Evolutionary conservation across 2,888 invertebrate species (phyloP), one percentile per base, ranked within the genome.

Genomic region (Ormyrus labotus): DNA sequence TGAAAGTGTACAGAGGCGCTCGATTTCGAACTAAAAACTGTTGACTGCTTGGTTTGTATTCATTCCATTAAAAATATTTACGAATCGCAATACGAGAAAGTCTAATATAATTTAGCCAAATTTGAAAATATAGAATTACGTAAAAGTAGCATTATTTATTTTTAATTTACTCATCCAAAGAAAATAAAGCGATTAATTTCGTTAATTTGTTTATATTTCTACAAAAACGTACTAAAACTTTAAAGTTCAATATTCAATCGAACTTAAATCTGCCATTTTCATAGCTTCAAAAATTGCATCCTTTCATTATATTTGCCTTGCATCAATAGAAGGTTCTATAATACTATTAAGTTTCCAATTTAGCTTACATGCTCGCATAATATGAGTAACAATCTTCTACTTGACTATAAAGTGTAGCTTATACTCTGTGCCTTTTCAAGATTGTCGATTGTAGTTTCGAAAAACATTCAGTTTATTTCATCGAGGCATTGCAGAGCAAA

Each of bases 371-470:
- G 34, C 34, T 34, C 34, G 11, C 61, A 19, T 75, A 60, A 51
- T 48, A 50, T 68, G 57, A 64, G 57, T 64, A 57, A 64, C 57
- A 13, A 55, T 64, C 48, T 69, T 76, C 55, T 77, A 81, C 60
- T 58, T 53, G 61, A 69, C 74, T 78, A 58, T 61, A 47, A 75
- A 78, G 34, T 73, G 34, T 65, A 82, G 65, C 60, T 73, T 77
- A 76, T 82, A 77, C 74, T 82, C 80, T 82, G 82, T 82, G 77
- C 80, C 80, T 82, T 80, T 82, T 80, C 73, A 80, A 77, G 61
- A 77, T 82, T 80, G 50, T 61, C 53, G 61, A 67, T 68, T 9
- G 13, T 48, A 45, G 34, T 60, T 69, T 73, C n/a, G 11, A 73
- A 48, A 34, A 13, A 67, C 19, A 0, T 19, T 48, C 6, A 74